phyloP scores from a whole-genome alignment of 2,797 vertebrate species.

The Microhierax caerulescens region DNA sequence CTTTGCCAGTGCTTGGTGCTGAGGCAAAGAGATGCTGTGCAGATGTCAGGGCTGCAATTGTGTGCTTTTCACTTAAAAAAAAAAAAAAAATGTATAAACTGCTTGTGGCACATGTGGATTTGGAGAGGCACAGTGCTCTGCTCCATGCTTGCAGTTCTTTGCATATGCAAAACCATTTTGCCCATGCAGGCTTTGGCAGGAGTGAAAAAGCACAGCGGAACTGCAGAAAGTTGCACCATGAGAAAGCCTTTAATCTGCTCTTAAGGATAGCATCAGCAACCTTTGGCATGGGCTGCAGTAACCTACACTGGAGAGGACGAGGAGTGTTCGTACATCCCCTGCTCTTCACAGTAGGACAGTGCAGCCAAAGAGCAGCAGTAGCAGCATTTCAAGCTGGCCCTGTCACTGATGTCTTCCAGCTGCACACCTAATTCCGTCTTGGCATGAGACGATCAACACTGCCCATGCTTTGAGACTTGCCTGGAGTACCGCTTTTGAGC shows the following conservation, averaged over 20 bases:
- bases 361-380: background rate
- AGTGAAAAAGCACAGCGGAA: background rate
- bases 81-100: background rate
- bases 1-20: background rate
- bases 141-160: accelerated
- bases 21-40: background rate
- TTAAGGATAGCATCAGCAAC: background rate
- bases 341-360: background rate
- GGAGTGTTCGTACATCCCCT: background rate
- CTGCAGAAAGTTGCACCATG: background rate
- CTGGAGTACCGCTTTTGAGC: accelerated
- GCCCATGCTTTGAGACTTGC: background rate
- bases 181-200: accelerated
- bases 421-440: background rate
- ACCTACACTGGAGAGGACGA: background rate
- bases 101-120: background rate
- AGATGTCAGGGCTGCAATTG: background rate
- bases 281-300: background rate
- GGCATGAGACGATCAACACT: accelerated
- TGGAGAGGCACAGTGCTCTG: background rate
- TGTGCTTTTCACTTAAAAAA: background rate
- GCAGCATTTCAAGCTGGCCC: background rate
- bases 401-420: accelerated
- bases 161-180: background rate
- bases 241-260: background rate